Percentiles rank a stretch among this genome's conserved stretches.
Evolutionary conservation across 2,797 vertebrate species (phyloP).

Genomic region (Oreochromis grahami): DNA sequence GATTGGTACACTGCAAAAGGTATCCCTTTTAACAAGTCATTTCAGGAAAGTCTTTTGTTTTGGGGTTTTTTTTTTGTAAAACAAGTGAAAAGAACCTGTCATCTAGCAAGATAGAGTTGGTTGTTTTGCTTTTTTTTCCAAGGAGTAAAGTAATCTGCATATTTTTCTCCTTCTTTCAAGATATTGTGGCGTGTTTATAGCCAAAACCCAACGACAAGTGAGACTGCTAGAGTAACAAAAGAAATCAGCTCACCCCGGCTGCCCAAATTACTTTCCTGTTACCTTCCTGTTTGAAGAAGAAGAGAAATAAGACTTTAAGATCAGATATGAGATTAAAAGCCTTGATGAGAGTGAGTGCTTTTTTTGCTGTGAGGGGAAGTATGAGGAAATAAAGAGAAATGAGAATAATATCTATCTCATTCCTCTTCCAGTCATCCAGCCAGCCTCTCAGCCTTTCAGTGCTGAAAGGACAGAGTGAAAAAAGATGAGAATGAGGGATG

Average conservation of each 20-base stretch:
- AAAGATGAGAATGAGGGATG: slow-evolving; percentile 73
- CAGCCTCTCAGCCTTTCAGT: slow-evolving; percentile 46
- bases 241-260: slow-evolving; percentile 14
- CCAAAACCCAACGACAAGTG: slow-evolving; percentile 22
- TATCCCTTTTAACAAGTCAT: slow-evolving; percentile 26
- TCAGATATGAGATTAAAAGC: slow-evolving; percentile 47
- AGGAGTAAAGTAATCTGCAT: slow-evolving; percentile 9
- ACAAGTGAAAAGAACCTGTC: slow-evolving; percentile 26
- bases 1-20: slow-evolving; percentile 15
- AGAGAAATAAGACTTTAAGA: slow-evolving; percentile 9
- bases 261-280: slow-evolving; percentile 26
- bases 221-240: slow-evolving; percentile 19
- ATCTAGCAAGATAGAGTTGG: slow-evolving; percentile 1
- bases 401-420: slow-evolving; percentile 59
- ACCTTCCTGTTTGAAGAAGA: slow-evolving; percentile 2
- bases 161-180: slow-evolving; percentile 13
- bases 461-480: slow-evolving; percentile 61
- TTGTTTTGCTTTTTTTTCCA: background rate
- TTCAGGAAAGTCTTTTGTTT: slow-evolving; percentile 15
- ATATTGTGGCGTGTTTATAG: slow-evolving; percentile 1
- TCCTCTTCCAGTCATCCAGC: slow-evolving; percentile 50
- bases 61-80: background rate
- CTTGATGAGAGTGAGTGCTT: background rate
- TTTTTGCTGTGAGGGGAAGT: slow-evolving; percentile 2
- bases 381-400: slow-evolving; percentile 59